Base-by-base conservation (phyloP, 2,888 invertebrate species). In the Agrochola lota region DNA sequence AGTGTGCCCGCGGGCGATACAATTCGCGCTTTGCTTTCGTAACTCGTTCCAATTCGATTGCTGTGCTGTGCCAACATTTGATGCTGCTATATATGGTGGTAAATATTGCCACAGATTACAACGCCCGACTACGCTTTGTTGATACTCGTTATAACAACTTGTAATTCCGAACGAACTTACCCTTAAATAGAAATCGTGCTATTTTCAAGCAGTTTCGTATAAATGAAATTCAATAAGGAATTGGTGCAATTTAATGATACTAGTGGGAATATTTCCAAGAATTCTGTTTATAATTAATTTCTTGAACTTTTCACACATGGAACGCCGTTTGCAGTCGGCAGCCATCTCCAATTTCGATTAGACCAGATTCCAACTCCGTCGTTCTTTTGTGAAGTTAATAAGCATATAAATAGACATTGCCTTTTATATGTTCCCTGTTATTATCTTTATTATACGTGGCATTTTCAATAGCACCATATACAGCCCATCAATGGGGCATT, bases 41-140 rank as follows among this genome's bases (percentile, higher is more conserved):
- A 89, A 91, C 91, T 92, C 92, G 91, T 92, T 91, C 89, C 90
- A 89, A 90, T 93, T 91, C 92, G 91, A 92, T 92, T 93, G 91
- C 91, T 88, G 83, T 93, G 91, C 91, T 88, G 83, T 83, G 88
- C 90, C 90, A 91, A 91, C 90, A 91, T 90, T 90, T 90, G 91
- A 91, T 89, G 88, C 87, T 88, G 55, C 90, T 91, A 89, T 91
- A 92, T 91, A 92, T 90, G 92, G 91, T 87, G 78, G 88, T 77
- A 89, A 89, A 91, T 89, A 91, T 91, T 87, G 87, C 85, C 83
- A 87, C 85, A 90, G 85, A 91, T 91, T 91, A 86, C 79, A 88
- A 82, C 74, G 84, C 84, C 74, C 84, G 66, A 43, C 74, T 77
- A 86, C 87, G 84, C 79, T 76, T 84, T 83, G 87, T 84, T 85